Evolutionary conservation across 1,140 invertebrate genomes (phyloP).

Genomic region (Drosophila pandora): DNA sequence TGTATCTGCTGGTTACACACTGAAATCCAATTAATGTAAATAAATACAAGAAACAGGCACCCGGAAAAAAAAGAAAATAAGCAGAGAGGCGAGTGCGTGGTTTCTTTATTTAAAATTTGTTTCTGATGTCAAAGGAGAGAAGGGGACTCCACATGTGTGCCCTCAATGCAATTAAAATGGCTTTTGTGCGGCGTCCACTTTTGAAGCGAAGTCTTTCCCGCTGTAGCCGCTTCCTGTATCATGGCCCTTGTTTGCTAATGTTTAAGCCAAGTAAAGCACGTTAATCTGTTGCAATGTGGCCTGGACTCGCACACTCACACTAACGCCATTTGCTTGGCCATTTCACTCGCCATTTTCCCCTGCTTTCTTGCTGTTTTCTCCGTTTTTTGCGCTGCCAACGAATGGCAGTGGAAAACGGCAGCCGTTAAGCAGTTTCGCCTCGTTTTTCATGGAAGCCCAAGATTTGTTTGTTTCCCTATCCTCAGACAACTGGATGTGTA

Average conservation of each 20-base stretch:
- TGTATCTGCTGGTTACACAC: constrained; percentile 49
- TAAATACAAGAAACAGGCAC: constrained; percentile 60
- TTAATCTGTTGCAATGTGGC: constrained; percentile 75
- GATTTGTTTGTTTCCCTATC: constrained; percentile 55
- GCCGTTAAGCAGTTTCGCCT: constrained; percentile 76
- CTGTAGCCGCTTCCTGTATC: not conserved
- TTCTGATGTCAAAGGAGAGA: constrained; percentile 21
- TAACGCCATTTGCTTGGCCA: constrained; percentile 65
- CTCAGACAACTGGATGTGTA: constrained; percentile 10
- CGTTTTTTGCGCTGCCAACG: constrained; percentile 20
- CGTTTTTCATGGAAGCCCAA: constrained; percentile 75
- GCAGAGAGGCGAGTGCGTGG: constrained; percentile 57
- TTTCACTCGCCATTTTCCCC: constrained; percentile 18
- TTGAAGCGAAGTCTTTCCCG: constrained; percentile 14
- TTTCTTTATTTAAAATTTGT: constrained; percentile 65
- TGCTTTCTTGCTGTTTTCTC: constrained; percentile 28
- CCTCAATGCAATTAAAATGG: constrained; percentile 75
- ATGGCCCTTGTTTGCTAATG: constrained; percentile 48
- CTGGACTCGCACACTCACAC: constrained; percentile 30
- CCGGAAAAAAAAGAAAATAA: constrained; percentile 25
- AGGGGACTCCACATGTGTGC: constrained; percentile 34
- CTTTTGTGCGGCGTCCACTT: constrained; percentile 69
- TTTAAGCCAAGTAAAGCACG: constrained; percentile 66
- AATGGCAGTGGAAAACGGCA: constrained; percentile 53
- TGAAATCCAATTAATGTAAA: constrained; percentile 80